Evolutionary conservation across 2,888 invertebrate genomes (phyloP), one percentile per base, ranked within the genome.

Genomic region (Andrena dorsata): DNA sequence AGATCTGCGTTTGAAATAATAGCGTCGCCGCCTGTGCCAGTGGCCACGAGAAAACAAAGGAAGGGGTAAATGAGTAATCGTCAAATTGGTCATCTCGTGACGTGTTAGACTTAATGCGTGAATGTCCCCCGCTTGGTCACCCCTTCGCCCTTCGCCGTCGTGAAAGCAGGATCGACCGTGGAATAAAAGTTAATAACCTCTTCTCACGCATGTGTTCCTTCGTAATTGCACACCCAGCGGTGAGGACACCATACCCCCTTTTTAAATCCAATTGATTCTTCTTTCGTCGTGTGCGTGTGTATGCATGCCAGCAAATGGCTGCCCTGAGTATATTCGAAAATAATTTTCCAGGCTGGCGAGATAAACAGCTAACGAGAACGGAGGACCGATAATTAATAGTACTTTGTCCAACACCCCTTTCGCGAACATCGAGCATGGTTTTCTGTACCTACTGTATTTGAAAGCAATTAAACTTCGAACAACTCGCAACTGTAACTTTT

Each of bases 61-160:
- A 63, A 77, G 70, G 79, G 81, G 69, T 79, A 85, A 88, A 87
- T 88, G 87, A 89, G 83, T 88, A 87, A 87, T 89, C 79, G 84
- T 79, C 80, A 72, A 73, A 32, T 64, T 76, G 68, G 83, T 86
- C 89, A 90, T 90, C 85, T 90, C 78, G 83, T 82, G 86, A 90
- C 86, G 83, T 76, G 79, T 90, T 85, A 76, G 68, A 73, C 69
- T 82, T 68, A 76, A 85, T 61, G 70, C 83, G 83, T 80, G 86
- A 83, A 78, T 76, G 82, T 86, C 64, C 81, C 79, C 56, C 20
- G 56, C 56, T 63, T 73, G 66, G 41, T 65, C 69, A 65, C 7
- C 58, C 65, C 61, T 72, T 30, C 41, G 70, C 70, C 73, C 71
- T 63, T 63, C 28, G 66, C 73, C 71, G 68, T 58, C 28, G 66